Percentiles rank a stretch among this genome's conserved stretches.
These are phyloP conservation scores for Xenopus laevis DNA, from an alignment of 2,113 vertebrate species.

Conservation along the genomic window DNA sequence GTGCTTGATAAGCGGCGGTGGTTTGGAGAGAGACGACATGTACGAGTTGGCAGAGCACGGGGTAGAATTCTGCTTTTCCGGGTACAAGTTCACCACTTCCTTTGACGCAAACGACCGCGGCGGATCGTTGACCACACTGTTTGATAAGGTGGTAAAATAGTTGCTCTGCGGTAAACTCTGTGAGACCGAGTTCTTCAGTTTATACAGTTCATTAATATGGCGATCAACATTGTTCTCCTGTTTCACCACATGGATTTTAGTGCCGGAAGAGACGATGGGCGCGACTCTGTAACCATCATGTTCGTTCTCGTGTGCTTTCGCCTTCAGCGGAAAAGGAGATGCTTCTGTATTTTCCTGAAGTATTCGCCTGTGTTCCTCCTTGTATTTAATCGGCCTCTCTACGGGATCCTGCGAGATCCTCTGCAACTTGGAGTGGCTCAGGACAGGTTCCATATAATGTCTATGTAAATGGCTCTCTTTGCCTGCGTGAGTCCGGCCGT, in stretches of 20 bases:
- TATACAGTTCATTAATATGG: conserved; percentile 73
- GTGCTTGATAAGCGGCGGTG: conserved; percentile 95
- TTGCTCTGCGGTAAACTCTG: conserved; percentile 84
- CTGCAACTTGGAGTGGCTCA: conserved; percentile 68
- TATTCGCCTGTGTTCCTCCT: conserved; percentile 90
- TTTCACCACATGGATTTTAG: conserved; percentile 72
- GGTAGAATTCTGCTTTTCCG: conserved; percentile 71
- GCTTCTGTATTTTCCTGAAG: conserved; percentile 96
- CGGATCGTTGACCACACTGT: conserved; percentile 93
- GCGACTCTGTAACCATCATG: conserved; percentile 75
- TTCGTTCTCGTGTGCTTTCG: conserved; percentile 75
- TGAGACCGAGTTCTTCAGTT: conserved; percentile 73
- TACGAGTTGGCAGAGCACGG: conserved; percentile 61
- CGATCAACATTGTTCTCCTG: conserved; percentile 75
- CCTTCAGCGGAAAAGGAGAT: conserved; percentile 87
- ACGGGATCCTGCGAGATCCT: conserved; percentile 69
- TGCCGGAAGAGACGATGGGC: conserved; percentile 66
- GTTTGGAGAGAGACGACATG: conserved; percentile 90
- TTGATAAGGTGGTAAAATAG: conserved; percentile 94
- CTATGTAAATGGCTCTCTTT: conserved; percentile 81
- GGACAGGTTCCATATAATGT: conserved; percentile 76
- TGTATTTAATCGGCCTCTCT: conserved; percentile 85
- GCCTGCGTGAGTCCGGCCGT: conserved; percentile 69
- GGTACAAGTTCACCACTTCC: conserved; percentile 71
- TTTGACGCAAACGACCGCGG: conserved; percentile 85